Base-by-base conservation (phyloP, 1,140 invertebrate species). In the Drosophila repletoides region DNA sequence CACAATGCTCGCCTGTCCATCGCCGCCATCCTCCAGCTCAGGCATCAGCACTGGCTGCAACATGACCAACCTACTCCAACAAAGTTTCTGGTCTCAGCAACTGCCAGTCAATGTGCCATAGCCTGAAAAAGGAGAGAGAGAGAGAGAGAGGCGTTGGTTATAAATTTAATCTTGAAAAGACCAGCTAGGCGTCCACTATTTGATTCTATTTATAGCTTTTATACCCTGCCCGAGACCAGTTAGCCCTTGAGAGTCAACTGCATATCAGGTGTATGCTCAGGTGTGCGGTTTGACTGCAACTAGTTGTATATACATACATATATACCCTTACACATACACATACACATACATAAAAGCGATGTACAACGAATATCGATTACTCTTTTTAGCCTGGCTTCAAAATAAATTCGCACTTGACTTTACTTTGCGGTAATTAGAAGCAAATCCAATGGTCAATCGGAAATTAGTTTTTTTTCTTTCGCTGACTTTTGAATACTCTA, bases 91-190 rank as follows among this genome's bases (percentile, higher is more conserved):
- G 31, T 48, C n/a, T 45, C 34, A 15, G 4, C 29, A 22, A 38
- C 15, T 31, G 43, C 21, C 48, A 77, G 52, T 81, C 55, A 76
- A 66, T 73, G 60, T 43, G 77, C 70, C 79, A 84, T 84, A 28
- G 52, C 56, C 77, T 83, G 77, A 26, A 72, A 75, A 9, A 22
- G 52, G 19, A 26, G 2, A 7, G 7, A 10, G 19, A 21, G n/a
- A 6, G 9, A 59, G 52, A 49, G 31, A 70, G 41, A 55, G 48
- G 66, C 64, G 43, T 43, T 64, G 36, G 51, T 33, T 48, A 51
- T 61, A 63, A 55, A 41, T 64, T 68, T 43, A 51, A 48, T 55
- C 49, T 21, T 66, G 33, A 67, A 31, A 52, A 48, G 36, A 33
- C 51, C 38, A 40, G 52, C 38, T 48, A 12, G 60, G 48, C 51